Evolutionary conservation across 2,888 invertebrate genomes (phyloP).

Genomic region (Himalopsyche kuldschensis): DNA sequence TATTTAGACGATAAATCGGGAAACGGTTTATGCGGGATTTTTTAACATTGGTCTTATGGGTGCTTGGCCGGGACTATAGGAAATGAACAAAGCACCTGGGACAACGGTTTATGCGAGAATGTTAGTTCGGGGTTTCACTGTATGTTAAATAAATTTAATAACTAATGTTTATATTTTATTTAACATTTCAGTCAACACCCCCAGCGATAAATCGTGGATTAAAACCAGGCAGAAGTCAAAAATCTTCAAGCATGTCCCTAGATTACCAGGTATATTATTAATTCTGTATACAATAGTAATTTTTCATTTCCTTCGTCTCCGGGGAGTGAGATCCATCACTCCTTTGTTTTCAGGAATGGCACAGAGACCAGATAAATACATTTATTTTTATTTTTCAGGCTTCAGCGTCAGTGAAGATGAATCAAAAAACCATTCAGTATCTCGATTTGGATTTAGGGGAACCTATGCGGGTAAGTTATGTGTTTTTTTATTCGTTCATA

Average conservation of each 20-base stretch:
- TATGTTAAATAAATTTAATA: no score
- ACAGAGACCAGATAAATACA: no score
- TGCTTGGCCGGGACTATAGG: no score
- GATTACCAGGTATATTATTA: background rate
- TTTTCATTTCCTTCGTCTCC: no score
- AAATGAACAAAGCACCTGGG: no score
- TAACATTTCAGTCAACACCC: slow-evolving; percentile 61
- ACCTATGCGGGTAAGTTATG: slow-evolving; percentile 44
- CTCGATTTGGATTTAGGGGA: slow-evolving; percentile 81
- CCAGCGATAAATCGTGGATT: slow-evolving; percentile 80
- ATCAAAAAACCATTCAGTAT: slow-evolving; percentile 65
- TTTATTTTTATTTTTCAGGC: background rate
- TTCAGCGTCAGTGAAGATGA: background rate
- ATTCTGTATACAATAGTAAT: background rate
- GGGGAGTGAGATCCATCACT: no score
- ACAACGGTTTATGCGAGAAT: no score
- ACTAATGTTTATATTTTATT: slow-evolving; percentile 36
- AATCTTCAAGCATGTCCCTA: background rate
- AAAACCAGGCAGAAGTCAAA: slow-evolving; percentile 68
- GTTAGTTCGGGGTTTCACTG: no score
- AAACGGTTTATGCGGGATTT: no score
- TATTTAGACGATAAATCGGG: no score
- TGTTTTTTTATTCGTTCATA: background rate
- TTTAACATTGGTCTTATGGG: no score
- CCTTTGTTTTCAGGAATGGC: no score